phyloP scores from a whole-genome alignment of 1,140 invertebrate genomes.

The Drosophila parabipectinata region DNA sequence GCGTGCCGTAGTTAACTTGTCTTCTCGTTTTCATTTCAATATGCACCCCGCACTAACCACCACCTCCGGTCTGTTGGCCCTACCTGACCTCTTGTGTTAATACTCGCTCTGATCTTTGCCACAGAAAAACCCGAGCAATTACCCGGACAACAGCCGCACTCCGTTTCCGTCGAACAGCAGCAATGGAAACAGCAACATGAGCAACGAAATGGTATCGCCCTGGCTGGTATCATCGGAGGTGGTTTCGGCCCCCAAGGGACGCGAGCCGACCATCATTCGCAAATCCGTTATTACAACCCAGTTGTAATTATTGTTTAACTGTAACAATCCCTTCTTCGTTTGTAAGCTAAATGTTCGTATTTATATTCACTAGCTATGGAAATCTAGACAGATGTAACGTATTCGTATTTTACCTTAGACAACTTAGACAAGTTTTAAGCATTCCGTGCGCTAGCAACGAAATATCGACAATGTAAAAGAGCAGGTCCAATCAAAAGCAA shows the following conservation, averaged over 20 bases:
- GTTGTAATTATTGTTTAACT: conserved; percentile 86
- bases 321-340: conserved; percentile 33
- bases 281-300: conserved; percentile 94
- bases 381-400: conserved; percentile 18
- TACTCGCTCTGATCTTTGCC: conserved; percentile 52
- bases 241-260: conserved; percentile 87
- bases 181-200: conserved; percentile 40
- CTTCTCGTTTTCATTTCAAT: conserved; percentile 64
- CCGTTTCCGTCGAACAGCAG: conserved; percentile 66
- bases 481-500: conserved; percentile 78
- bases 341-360: conserved; percentile 75
- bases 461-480: conserved; percentile 74
- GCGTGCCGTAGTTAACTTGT: conserved; percentile 16
- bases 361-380: conserved; percentile 69
- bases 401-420: conserved; percentile 59
- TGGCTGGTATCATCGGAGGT: conserved; percentile 91
- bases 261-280: conserved; percentile 89
- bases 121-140: conserved; percentile 84
- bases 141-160: conserved; percentile 83
- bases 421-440: conserved; percentile 75
- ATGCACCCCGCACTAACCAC: conserved; percentile 34
- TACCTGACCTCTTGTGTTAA: conserved; percentile 1
- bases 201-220: conserved; percentile 87
- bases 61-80: conserved; percentile 14
- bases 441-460: conserved; percentile 62